Percentiles rank a stretch among this genome's conserved stretches.
Evolutionary conservation across 1,140 invertebrate species (phyloP).

Genomic region (Halyomorpha halys): DNA sequence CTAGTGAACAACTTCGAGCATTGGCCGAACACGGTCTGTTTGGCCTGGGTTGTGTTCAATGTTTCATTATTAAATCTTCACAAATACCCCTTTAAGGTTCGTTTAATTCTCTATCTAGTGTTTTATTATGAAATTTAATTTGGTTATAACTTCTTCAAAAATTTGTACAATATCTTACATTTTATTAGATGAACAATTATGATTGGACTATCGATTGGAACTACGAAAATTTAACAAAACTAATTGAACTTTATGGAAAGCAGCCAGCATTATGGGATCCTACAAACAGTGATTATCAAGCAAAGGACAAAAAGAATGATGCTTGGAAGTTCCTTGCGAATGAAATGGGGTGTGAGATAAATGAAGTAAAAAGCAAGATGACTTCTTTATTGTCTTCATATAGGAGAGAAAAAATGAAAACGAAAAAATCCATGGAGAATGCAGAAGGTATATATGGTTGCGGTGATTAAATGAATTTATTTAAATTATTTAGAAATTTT

Average conservation of each 20-base stretch:
- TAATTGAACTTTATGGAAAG: not conserved
- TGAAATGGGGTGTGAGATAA: slow-evolving; percentile 27
- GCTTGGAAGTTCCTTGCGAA: slow-evolving; percentile 25
- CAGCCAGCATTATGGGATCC: not conserved
- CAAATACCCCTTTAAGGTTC: too few relatives aligned
- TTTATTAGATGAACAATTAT: too few relatives aligned
- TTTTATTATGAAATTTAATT: too few relatives aligned
- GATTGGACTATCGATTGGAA: not conserved
- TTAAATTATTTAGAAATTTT: too few relatives aligned
- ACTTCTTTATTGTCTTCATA: slow-evolving; percentile 31
- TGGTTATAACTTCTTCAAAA: too few relatives aligned
- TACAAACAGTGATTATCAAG: not conserved
- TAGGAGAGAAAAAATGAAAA: slow-evolving; percentile 29
- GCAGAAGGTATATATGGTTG: not conserved
- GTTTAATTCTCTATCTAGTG: too few relatives aligned
- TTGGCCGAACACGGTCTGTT: too few relatives aligned
- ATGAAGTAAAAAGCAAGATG: slow-evolving; percentile 32
- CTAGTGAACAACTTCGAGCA: too few relatives aligned
- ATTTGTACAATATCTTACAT: too few relatives aligned
- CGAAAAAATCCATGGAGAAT: not conserved
- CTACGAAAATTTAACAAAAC: not conserved
- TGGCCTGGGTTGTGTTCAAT: too few relatives aligned
- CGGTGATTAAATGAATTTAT: too few relatives aligned
- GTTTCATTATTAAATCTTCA: too few relatives aligned
- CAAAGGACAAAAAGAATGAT: not conserved